These are phyloP conservation scores for Leptopilina boulardi DNA, from an alignment of 1,140 invertebrate genomes.

Conservation along the genomic window DNA sequence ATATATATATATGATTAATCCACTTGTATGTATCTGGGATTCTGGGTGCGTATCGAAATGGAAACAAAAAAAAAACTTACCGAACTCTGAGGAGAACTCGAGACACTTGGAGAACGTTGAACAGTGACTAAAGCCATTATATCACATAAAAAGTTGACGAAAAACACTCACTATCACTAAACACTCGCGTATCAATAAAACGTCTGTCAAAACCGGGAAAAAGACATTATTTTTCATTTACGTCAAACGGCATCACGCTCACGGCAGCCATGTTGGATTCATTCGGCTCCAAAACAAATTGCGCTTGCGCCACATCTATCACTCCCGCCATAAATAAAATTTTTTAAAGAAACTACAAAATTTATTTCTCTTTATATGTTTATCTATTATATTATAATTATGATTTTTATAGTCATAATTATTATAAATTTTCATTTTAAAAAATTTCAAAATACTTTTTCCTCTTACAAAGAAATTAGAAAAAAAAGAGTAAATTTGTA, in stretches of 20 bases:
- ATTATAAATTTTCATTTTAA: too few relatives aligned
- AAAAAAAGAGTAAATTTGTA: too few relatives aligned
- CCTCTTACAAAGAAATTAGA: too few relatives aligned
- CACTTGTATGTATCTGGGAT: slow-evolving; percentile 18
- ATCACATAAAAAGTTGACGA: slow-evolving; percentile 55
- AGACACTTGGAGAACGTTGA: slow-evolving; percentile 82
- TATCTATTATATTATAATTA: too few relatives aligned
- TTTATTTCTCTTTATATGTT: neutral
- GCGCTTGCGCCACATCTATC: neutral
- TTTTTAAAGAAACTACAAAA: neutral
- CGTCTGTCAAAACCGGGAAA: slow-evolving; percentile 64
- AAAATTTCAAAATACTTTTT: too few relatives aligned
- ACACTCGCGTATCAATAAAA: slow-evolving; percentile 61
- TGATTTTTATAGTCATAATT: too few relatives aligned
- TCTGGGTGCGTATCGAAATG: slow-evolving; percentile 36
- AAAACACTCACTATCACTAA: slow-evolving; percentile 58
- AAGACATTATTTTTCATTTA: slow-evolving; percentile 72
- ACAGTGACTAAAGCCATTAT: slow-evolving; percentile 83
- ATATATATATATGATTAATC: neutral
- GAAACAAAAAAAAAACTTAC: slow-evolving; percentile 67
- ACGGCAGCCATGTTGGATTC: slow-evolving; percentile 70
- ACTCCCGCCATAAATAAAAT: neutral
- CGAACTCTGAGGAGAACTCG: slow-evolving; percentile 81
- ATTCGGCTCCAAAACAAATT: slow-evolving; percentile 38
- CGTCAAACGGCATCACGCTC: slow-evolving; percentile 70